A percentile compares a stretch with the other conserved stretches of the same genome.
Conservation (phyloP, 2,113 vertebrate species). For the Apeltes quadracus region DNA sequence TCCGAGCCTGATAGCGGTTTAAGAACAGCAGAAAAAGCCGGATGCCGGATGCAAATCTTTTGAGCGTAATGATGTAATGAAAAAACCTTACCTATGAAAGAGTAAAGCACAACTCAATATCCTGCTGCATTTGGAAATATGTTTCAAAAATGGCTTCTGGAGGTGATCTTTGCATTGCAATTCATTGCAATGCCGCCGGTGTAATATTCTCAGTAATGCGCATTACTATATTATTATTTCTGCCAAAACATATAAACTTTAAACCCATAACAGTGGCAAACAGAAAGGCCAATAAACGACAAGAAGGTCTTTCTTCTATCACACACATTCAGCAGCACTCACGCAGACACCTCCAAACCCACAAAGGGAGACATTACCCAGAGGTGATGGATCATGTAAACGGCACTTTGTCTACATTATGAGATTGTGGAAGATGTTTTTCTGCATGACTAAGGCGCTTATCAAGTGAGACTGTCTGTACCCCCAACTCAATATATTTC, state of each 20-base stretch:
- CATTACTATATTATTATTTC: constrained; percentile 17
- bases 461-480: constrained; percentile 82
- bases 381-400: constrained; percentile 92
- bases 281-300: constrained; percentile 41
- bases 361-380: constrained; percentile 78
- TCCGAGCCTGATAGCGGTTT: background rate
- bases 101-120: constrained; percentile 7
- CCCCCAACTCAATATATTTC: constrained; percentile 82
- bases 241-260: constrained; percentile 22
- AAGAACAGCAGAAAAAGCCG: too few relatives aligned
- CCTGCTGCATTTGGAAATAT: background rate
- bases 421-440: constrained; percentile 89
- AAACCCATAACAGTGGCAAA: constrained; percentile 37
- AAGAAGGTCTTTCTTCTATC: constrained; percentile 27
- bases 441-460: constrained; percentile 89
- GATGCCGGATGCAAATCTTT: constrained; percentile 12
- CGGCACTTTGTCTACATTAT: constrained; percentile 86
- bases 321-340: constrained; percentile 11
- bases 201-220: constrained; percentile 39
- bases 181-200: constrained; percentile 11
- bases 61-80: constrained; percentile 3
- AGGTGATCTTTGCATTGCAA: background rate
- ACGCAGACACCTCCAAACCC: constrained; percentile 45
- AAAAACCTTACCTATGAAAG: constrained; percentile 9
- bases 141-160: background rate